Percentiles rank a stretch among this genome's conserved stretches.
Evolutionary conservation across 2,797 vertebrate genomes (phyloP).

Genomic region (Heteromormyrus szaboi): DNA sequence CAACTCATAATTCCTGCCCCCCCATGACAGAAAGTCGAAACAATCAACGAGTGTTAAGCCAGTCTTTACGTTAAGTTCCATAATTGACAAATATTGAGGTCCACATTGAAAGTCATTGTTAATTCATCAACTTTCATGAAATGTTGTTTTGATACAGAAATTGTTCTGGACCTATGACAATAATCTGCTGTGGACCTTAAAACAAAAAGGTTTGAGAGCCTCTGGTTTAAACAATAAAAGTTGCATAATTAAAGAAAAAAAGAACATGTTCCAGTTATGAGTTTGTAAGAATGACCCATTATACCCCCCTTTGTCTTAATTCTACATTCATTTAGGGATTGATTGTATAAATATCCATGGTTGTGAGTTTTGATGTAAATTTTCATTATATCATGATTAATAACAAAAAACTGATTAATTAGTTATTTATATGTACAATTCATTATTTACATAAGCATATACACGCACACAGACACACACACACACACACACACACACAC

Average conservation of each 20-base stretch:
- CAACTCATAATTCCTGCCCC: neutral
- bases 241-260: neutral
- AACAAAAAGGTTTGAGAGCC: neutral
- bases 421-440: neutral
- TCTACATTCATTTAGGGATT: neutral
- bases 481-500: too few relatives aligned
- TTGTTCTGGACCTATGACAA: neutral
- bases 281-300: neutral
- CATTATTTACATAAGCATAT: neutral
- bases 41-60: neutral
- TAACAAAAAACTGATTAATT: neutral
- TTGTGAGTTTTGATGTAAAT: neutral
- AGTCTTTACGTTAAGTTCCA: neutral
- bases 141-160: neutral
- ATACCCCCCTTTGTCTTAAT: neutral
- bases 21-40: neutral
- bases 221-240: neutral
- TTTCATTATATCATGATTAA: neutral
- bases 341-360: neutral
- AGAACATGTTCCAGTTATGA: neutral
- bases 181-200: neutral
- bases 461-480: too few relatives aligned
- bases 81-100: neutral
- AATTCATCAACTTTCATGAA: neutral
- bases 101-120: neutral